Percentiles rank a stretch among this genome's conserved stretches.
phyloP scores from a whole-genome alignment of 2,113 vertebrate species.

The Ahaetulla prasina region DNA sequence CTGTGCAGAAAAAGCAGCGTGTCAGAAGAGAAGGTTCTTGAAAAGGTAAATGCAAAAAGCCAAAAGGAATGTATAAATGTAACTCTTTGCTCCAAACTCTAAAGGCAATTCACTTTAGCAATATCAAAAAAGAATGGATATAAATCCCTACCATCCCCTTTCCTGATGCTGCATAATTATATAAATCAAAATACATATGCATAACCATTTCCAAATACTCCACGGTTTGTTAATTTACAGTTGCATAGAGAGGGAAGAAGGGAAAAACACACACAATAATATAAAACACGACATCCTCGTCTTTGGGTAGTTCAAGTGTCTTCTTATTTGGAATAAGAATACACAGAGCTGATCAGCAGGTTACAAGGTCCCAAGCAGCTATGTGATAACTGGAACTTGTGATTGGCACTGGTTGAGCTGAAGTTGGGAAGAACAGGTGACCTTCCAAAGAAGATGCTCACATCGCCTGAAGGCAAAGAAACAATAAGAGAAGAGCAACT shows the following conservation, averaged over 20 bases:
- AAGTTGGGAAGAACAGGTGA: slow-evolving; percentile 41
- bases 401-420: slow-evolving; percentile 47
- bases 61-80: slow-evolving; percentile 75
- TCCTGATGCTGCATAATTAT: slow-evolving; percentile 74
- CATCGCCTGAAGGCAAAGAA: slow-evolving; percentile 64
- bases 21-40: slow-evolving; percentile 54
- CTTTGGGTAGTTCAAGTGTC: slow-evolving; percentile 84
- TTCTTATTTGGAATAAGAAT: slow-evolving; percentile 63
- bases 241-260: slow-evolving; percentile 94
- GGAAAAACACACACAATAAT: slow-evolving; percentile 65
- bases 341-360: slow-evolving; percentile 39
- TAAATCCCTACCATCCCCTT: slow-evolving; percentile 71
- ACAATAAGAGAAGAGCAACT: not conserved
- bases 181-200: slow-evolving; percentile 81
- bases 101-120: slow-evolving; percentile 55
- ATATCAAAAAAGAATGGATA: slow-evolving; percentile 74
- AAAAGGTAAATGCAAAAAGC: slow-evolving; percentile 68
- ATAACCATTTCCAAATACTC: slow-evolving; percentile 75
- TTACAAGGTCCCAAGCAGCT: slow-evolving; percentile 55
- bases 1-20: slow-evolving; percentile 57
- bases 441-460: slow-evolving; percentile 52
- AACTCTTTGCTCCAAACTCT: slow-evolving; percentile 72
- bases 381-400: slow-evolving; percentile 48
- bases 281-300: slow-evolving; percentile 78
- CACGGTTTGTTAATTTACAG: slow-evolving; percentile 89